Conservation (phyloP, 2,113 vertebrate genomes). For the Donacobius atricapilla region DNA sequence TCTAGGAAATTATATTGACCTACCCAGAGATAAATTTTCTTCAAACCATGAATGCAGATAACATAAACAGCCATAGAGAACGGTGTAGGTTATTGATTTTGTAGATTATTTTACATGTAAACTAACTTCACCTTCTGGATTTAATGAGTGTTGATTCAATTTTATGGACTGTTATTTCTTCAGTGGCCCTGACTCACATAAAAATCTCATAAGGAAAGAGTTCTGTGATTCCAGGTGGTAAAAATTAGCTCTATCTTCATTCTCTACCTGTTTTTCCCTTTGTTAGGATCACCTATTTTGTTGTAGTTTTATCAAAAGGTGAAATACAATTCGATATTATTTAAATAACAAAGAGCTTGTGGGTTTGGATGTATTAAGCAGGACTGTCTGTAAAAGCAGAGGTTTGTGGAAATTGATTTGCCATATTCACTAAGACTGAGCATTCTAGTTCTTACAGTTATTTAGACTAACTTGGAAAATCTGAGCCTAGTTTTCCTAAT, state of each 20-base stretch:
- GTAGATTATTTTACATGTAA: conserved; percentile 19
- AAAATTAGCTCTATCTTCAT: background rate
- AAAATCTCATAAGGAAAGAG: conserved; percentile 28
- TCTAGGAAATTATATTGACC: background rate
- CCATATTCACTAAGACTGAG: background rate
- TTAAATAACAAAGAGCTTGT: background rate
- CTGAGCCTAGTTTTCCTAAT: background rate
- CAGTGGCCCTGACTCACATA: background rate
- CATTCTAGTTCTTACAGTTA: background rate
- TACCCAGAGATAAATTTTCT: background rate
- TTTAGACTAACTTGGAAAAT: background rate
- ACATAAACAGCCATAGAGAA: background rate
- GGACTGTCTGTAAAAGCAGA: background rate
- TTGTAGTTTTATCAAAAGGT: background rate
- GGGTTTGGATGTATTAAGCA: background rate
- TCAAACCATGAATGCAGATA: background rate
- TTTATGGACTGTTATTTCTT: conserved; percentile 43
- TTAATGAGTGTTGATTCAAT: conserved; percentile 52
- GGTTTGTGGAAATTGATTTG: background rate
- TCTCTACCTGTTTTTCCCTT: conserved; percentile 30
- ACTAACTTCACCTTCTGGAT: conserved; percentile 26
- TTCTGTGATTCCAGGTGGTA: background rate
- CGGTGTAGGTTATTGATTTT: background rate
- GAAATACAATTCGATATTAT: background rate
- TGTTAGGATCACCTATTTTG: background rate